phyloP scores from a whole-genome alignment of 2,113 vertebrate genomes.

The Ondatra zibethicus region DNA sequence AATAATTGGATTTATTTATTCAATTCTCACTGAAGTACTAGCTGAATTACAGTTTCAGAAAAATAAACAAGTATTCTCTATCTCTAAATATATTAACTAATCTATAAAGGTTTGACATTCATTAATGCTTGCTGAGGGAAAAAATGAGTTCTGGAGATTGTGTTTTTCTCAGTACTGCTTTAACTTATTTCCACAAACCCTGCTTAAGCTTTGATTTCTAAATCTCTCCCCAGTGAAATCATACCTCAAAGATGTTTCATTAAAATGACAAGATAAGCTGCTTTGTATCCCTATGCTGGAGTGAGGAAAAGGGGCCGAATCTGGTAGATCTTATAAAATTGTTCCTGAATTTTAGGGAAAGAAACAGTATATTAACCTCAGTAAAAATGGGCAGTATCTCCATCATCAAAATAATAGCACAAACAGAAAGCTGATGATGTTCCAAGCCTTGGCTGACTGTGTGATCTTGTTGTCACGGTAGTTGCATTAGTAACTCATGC shows the following conservation, averaged over 20 bases:
- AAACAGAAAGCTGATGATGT: background rate
- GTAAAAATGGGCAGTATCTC: conserved; percentile 11
- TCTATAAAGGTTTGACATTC: conserved; percentile 75
- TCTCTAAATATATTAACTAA: conserved; percentile 74
- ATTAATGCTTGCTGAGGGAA: conserved; percentile 73
- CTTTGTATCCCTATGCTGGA: conserved; percentile 38
- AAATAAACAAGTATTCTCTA: conserved; percentile 69
- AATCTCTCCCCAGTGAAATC: conserved; percentile 76
- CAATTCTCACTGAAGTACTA: conserved; percentile 53
- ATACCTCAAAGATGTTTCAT: conserved; percentile 74
- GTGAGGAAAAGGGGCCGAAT: conserved; percentile 48
- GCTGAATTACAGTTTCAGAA: conserved; percentile 67
- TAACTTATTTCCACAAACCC: conserved; percentile 72
- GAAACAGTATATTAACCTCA: conserved; percentile 40
- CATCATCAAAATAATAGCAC: background rate
- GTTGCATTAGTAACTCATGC: background rate
- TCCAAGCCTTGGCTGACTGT: background rate
- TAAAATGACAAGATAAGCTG: conserved; percentile 76
- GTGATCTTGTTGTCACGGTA: background rate
- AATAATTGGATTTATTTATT: conserved; percentile 69
- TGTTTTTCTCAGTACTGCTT: conserved; percentile 65
- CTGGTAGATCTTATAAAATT: conserved; percentile 54
- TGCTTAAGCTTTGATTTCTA: conserved; percentile 73
- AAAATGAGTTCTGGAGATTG: conserved; percentile 72
- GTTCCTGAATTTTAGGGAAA: conserved; percentile 52